Conservation (phyloP, 2,888 invertebrate species). For the Ophonus ardosiacus region DNA sequence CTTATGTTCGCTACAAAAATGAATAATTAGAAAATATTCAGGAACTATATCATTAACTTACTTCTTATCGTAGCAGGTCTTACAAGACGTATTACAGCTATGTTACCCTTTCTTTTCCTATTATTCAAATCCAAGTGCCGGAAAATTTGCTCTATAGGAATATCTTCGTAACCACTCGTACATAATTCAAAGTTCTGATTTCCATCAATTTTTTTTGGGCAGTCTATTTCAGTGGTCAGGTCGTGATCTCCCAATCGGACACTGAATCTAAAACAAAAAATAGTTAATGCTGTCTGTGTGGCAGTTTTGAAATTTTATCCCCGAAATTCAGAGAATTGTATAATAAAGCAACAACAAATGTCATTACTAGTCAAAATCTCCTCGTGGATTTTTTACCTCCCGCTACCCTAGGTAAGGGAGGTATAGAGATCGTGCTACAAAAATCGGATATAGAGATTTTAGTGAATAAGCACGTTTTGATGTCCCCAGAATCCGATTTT, state of each 20-base stretch:
- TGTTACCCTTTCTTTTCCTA: neutral
- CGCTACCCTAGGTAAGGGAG: too few relatives aligned
- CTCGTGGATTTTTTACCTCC: too few relatives aligned
- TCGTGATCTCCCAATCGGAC: conserved; percentile 77
- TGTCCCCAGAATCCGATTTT: too few relatives aligned
- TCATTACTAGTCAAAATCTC: neutral
- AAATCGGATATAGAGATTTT: too few relatives aligned
- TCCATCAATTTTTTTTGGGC: conserved; percentile 66
- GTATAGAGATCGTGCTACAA: too few relatives aligned
- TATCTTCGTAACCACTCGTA: neutral
- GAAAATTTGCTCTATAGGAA: neutral
- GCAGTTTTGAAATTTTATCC: too few relatives aligned
- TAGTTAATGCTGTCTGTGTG: too few relatives aligned
- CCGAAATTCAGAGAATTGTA: too few relatives aligned
- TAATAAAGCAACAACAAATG: conserved; percentile 76
- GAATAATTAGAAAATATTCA: neutral
- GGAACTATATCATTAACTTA: neutral
- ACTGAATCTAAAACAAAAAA: conserved; percentile 69
- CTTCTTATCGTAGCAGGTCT: neutral
- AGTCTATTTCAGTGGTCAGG: conserved; percentile 74
- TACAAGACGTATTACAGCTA: neutral
- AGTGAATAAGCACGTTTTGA: too few relatives aligned
- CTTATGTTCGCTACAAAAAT: neutral
- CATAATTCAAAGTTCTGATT: neutral
- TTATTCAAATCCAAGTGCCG: neutral